A percentile compares a stretch with the other conserved stretches of the same genome.
Evolutionary conservation across 2,113 vertebrate species (phyloP).

Genomic region (Blennius ocellaris): DNA sequence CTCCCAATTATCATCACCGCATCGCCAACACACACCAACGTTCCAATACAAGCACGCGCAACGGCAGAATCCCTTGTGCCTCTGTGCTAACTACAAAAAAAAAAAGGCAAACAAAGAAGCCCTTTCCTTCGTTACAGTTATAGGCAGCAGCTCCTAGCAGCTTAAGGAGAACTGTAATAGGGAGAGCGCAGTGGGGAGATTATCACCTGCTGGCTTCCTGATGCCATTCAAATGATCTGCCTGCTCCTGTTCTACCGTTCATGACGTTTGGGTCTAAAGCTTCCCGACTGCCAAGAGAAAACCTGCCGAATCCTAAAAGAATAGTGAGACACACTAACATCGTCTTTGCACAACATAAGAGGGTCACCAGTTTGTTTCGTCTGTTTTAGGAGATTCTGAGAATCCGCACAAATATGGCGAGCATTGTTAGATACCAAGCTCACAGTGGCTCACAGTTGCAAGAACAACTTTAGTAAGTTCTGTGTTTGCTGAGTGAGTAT

Average conservation of each 20-base stretch:
- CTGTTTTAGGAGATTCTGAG: constrained; percentile 1
- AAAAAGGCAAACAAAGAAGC: constrained; percentile 21
- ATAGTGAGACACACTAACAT: constrained; percentile 1
- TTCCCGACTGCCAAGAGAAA: constrained; percentile 12
- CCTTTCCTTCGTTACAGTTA: constrained; percentile 11
- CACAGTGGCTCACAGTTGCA: not conserved
- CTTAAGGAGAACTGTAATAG: constrained; percentile 39
- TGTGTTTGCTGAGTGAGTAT: constrained; percentile 20
- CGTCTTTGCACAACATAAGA: not conserved
- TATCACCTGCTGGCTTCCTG: constrained; percentile 46
- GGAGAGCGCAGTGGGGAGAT: constrained; percentile 26
- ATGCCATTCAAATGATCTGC: constrained; percentile 35
- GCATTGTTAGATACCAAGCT: not conserved
- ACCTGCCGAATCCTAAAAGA: constrained; percentile 19
- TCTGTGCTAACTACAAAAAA: constrained; percentile 14
- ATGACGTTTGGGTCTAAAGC: constrained; percentile 27
- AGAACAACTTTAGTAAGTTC: constrained; percentile 11
- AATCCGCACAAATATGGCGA: constrained; percentile 1
- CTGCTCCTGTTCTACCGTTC: constrained; percentile 46
- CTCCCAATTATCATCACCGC: constrained; percentile 29
- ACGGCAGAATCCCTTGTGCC: constrained; percentile 10
- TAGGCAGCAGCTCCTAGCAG: constrained; percentile 11
- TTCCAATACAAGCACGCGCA: not conserved
- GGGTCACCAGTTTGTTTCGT: not conserved
- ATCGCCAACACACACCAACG: constrained; percentile 12